Evolutionary conservation across 2,888 invertebrate species (phyloP).

Genomic region (Mythimna lalbum): DNA sequence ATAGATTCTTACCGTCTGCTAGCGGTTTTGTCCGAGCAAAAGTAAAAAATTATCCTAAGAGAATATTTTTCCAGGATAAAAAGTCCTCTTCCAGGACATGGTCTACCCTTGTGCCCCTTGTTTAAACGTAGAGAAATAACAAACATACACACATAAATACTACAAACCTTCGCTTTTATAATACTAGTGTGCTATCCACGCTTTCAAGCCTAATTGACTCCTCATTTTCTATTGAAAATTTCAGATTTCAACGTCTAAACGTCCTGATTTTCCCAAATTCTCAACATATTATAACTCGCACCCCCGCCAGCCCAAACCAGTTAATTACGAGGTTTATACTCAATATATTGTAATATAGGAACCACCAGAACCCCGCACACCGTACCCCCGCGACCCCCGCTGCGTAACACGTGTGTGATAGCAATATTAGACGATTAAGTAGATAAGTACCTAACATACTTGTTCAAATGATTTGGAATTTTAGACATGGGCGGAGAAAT

Average conservation of each 20-base stretch:
- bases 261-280: constrained; percentile 15
- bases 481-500: neutral
- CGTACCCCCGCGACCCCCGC: constrained; percentile 60
- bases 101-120: no score
- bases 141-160: no score
- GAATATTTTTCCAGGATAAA: no score
- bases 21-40: no score
- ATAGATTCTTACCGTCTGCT: no score
- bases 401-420: constrained; percentile 68
- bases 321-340: constrained; percentile 81
- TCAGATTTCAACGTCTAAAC: neutral
- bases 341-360: constrained; percentile 70
- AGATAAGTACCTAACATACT: constrained; percentile 22
- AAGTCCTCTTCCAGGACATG: no score
- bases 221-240: neutral
- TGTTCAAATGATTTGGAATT: constrained; percentile 30
- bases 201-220: neutral
- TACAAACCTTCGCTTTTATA: no score
- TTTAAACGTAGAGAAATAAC: no score
- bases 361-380: constrained; percentile 51
- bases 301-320: constrained; percentile 60
- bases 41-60: no score
- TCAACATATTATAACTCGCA: constrained; percentile 47
- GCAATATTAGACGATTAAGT: constrained; percentile 51
- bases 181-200: neutral